A percentile compares a stretch with the other conserved stretches of the same genome.
Evolutionary conservation across 1,140 invertebrate genomes (phyloP).

Genomic region (Drosophila aff.): DNA sequence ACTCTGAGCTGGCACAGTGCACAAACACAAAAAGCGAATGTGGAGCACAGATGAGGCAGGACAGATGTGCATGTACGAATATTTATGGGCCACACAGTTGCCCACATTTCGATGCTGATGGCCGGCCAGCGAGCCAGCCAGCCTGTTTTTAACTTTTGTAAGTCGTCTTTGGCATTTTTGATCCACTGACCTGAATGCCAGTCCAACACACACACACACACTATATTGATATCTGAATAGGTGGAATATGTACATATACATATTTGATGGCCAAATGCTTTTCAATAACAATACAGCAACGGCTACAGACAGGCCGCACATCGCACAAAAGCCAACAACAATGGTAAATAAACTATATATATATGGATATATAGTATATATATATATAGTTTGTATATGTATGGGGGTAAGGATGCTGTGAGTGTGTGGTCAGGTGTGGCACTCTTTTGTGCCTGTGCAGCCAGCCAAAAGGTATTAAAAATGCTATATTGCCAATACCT

Average conservation of each 20-base stretch:
- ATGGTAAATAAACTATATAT: constrained; percentile 48
- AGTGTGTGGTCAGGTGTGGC: constrained; percentile 62
- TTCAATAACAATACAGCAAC: constrained; percentile 66
- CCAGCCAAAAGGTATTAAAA: constrained; percentile 64
- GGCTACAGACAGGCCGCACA: constrained; percentile 20
- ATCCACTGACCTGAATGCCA: constrained; percentile 73
- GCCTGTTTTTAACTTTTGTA: constrained; percentile 63
- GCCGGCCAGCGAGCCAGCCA: not conserved
- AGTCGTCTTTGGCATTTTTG: constrained; percentile 74
- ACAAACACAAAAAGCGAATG: constrained; percentile 60
- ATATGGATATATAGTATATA: not conserved
- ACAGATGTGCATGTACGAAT: not conserved
- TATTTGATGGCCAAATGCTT: constrained; percentile 82
- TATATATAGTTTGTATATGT: not conserved
- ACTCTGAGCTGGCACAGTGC: constrained; percentile 20
- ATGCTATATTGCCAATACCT: constrained; percentile 40
- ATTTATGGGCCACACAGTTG: constrained; percentile 4
- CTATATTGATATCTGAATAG: constrained; percentile 39
- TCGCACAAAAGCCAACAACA: constrained; percentile 71
- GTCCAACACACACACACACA: not conserved
- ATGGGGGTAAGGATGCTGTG: not conserved
- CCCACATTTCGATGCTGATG: constrained; percentile 25
- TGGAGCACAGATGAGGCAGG: constrained; percentile 47
- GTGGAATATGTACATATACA: constrained; percentile 46
- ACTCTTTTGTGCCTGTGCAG: constrained; percentile 46